Evolutionary conservation across 2,888 invertebrate genomes (phyloP).

Genomic region (Hypselothyrea guttata): DNA sequence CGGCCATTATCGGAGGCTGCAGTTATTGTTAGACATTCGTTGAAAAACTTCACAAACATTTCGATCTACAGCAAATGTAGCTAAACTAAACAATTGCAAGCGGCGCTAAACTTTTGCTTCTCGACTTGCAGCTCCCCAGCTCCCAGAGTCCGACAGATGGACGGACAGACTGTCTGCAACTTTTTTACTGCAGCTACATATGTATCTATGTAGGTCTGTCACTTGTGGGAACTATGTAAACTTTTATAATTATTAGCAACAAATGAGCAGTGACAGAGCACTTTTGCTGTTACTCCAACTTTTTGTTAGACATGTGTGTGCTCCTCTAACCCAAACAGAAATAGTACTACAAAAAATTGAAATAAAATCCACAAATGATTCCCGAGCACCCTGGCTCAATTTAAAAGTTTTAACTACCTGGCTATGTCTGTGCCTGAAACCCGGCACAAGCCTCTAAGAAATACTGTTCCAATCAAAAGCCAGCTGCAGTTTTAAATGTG

Average conservation of each 20-base stretch:
- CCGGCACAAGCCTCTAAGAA: slow-evolving; percentile 36
- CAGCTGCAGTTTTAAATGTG: slow-evolving; percentile 32
- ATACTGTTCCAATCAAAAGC: slow-evolving; percentile 54
- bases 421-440: slow-evolving; percentile 23
- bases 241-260: slow-evolving; percentile 78
- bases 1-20: slow-evolving; percentile 40
- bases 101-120: slow-evolving; percentile 50
- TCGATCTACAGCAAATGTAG: slow-evolving; percentile 56
- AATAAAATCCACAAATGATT: slow-evolving; percentile 55
- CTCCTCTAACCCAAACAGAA: slow-evolving; percentile 22
- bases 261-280: slow-evolving; percentile 76
- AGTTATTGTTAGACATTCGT: slow-evolving; percentile 38
- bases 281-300: slow-evolving; percentile 59
- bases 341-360: slow-evolving; percentile 2
- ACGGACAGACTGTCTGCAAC: slow-evolving; percentile 39
- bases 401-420: slow-evolving; percentile 77
- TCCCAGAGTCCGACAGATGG: not conserved
- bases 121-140: not conserved
- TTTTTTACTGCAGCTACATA: slow-evolving; percentile 29
- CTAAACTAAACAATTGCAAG: slow-evolving; percentile 59
- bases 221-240: slow-evolving; percentile 63
- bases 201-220: slow-evolving; percentile 34
- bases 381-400: slow-evolving; percentile 58
- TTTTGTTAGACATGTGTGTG: slow-evolving; percentile 38
- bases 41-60: slow-evolving; percentile 51